Evolutionary conservation across 2,797 vertebrate species (phyloP).

Genomic region (Lepus townsendii): DNA sequence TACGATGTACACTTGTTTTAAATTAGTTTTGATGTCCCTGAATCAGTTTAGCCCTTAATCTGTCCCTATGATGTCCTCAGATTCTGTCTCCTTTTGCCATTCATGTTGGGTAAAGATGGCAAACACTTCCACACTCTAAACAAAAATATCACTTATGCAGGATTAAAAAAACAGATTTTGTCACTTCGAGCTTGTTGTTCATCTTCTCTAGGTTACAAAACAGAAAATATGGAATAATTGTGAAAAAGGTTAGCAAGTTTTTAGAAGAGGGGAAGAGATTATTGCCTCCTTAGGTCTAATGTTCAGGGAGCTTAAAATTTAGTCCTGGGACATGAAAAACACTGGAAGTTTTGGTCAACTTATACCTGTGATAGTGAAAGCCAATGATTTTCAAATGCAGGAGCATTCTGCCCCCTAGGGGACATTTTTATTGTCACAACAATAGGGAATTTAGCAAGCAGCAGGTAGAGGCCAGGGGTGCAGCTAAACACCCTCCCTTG

Average conservation of each 20-base stretch:
- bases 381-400: neutral
- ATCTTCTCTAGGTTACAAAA: neutral
- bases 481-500: neutral
- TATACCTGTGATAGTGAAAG: neutral
- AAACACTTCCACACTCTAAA: neutral
- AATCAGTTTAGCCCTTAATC: neutral
- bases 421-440: neutral
- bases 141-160: neutral
- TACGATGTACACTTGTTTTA: neutral
- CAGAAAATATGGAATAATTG: neutral
- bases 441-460: neutral
- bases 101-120: neutral
- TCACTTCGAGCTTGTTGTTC: neutral
- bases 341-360: neutral
- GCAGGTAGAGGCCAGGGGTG: neutral
- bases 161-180: neutral
- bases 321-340: neutral
- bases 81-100: neutral
- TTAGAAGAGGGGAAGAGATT: neutral
- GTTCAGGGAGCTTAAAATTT: neutral
- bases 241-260: neutral
- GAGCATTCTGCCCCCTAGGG: neutral
- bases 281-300: neutral
- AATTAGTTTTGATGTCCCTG: neutral
- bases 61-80: neutral